Base-by-base conservation (phyloP, 2,888 invertebrate genomes). In the Rhorus exstirpatorius region DNA sequence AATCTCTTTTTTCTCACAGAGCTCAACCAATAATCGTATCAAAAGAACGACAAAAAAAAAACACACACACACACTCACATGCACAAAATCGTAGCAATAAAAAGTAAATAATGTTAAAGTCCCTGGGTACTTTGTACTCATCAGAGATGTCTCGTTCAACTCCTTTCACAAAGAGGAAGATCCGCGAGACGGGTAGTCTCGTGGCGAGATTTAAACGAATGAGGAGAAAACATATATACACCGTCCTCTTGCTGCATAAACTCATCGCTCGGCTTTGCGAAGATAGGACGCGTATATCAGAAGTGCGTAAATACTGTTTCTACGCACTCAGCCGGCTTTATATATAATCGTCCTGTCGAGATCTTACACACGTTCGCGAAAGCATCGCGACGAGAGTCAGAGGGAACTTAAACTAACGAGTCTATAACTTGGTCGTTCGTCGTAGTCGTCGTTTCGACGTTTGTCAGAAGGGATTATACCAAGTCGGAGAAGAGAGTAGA, bases 331-430 rank as follows among this genome's bases (percentile, higher is more conserved):
- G 14, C 17, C n/a, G 31, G 17, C 35, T 58, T 26, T 49, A 74
- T 61, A 44, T 75, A 65, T 71, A 75, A 75, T 79, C 70, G 51
- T 58, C 58, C 68, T 19, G 68, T 53, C 68, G 65, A 82, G 82
- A 79, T 79, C n/a, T 75, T 61, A 77, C 51, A 67, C 68, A 46
- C 72, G 53, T 68, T 44, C 24, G 53, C 38, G 41, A 63, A 46
- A 71, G 71, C 67, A 19, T 70, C 53, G 24, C 44, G 26, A 8
- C 10, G 3, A 41, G 21, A 75, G 44, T 41, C 67, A 60, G 68
- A 55, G 46, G 53, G 78, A 83, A 83, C 83, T 85, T 86, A 76
- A 80, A 89, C 87, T 88, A 87, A 88, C 88, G 89, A 87, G 87
- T 88, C 88, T 87, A 89, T 87, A 88, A 88, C 86, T 87, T 81